phyloP scores from a whole-genome alignment of 1,140 invertebrate genomes.

The Lethocerus indicus region DNA sequence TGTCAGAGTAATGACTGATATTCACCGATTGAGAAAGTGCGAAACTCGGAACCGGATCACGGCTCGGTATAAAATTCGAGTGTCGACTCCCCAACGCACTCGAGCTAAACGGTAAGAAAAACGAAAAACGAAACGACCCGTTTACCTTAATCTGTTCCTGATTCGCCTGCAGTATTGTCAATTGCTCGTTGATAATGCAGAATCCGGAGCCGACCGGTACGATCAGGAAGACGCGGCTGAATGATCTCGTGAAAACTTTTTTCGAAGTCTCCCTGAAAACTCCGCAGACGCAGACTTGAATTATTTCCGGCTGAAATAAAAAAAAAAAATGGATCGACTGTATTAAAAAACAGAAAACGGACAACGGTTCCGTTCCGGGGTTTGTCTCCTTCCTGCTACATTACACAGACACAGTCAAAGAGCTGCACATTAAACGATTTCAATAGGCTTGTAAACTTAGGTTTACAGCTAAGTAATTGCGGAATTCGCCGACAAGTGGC shows the following conservation, averaged over 20 bases:
- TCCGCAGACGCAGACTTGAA: constrained; percentile 15
- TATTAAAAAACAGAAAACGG: too few relatives aligned
- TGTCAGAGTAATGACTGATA: too few relatives aligned
- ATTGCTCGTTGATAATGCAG: constrained; percentile 70
- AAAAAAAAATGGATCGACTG: constrained; percentile 4
- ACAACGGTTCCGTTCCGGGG: too few relatives aligned
- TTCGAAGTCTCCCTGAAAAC: constrained; percentile 14
- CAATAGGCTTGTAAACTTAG: too few relatives aligned
- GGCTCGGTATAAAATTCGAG: too few relatives aligned
- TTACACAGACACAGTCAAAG: too few relatives aligned
- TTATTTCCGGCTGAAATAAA: constrained; percentile 16
- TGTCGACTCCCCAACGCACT: neutral
- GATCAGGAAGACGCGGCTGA: constrained; percentile 64
- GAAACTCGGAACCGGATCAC: too few relatives aligned
- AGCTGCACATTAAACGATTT: too few relatives aligned
- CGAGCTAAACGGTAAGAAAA: neutral
- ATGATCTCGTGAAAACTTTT: constrained; percentile 48
- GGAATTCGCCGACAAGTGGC: too few relatives aligned
- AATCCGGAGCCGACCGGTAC: constrained; percentile 62
- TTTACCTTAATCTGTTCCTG: constrained; percentile 43
- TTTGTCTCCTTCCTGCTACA: too few relatives aligned
- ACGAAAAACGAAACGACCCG: constrained; percentile 1
- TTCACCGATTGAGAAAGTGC: too few relatives aligned
- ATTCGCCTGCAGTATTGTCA: constrained; percentile 57
- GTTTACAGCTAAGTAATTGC: too few relatives aligned